These are phyloP conservation scores for Enteromius mattozi DNA, from an alignment of 2,797 vertebrate genomes.

Conservation along the genomic window DNA sequence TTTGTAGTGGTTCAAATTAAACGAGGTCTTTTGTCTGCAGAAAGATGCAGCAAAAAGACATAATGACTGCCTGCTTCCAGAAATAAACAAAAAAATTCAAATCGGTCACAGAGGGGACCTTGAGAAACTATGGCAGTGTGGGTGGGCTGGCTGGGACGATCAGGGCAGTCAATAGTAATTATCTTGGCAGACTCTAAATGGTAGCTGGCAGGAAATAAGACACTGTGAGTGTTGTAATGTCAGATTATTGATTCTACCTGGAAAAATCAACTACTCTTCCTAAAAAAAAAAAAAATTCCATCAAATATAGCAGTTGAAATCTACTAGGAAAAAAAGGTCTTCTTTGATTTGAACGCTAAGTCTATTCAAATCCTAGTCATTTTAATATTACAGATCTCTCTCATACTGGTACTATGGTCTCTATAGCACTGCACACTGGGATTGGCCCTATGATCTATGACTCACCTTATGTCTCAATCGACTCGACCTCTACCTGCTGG, in stretches of 20 bases:
- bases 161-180: constrained; percentile 33
- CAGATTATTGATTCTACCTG: constrained; percentile 39
- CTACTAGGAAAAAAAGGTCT: not conserved
- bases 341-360: not conserved
- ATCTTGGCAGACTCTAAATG: constrained; percentile 26
- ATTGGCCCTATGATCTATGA: constrained; percentile 67
- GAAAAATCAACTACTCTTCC: not conserved
- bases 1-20: constrained; percentile 33
- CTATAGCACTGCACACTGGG: constrained; percentile 58
- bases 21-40: constrained; percentile 23
- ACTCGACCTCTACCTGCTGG: constrained; percentile 78
- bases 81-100: constrained; percentile 46
- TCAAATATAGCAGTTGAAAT: not conserved
- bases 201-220: constrained; percentile 23
- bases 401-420: constrained; percentile 56
- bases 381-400: constrained; percentile 7
- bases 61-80: constrained; percentile 36
- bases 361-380: constrained; percentile 4
- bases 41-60: constrained; percentile 26
- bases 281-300: not conserved
- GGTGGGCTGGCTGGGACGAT: constrained; percentile 33
- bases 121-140: constrained; percentile 8
- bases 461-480: constrained; percentile 83
- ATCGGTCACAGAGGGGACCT: constrained; percentile 35
- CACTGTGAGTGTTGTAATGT: constrained; percentile 14